A percentile compares a stretch with the other conserved stretches of the same genome.
Conservation (phyloP, 2,797 vertebrate species). For the Decapterus maruadsi region DNA sequence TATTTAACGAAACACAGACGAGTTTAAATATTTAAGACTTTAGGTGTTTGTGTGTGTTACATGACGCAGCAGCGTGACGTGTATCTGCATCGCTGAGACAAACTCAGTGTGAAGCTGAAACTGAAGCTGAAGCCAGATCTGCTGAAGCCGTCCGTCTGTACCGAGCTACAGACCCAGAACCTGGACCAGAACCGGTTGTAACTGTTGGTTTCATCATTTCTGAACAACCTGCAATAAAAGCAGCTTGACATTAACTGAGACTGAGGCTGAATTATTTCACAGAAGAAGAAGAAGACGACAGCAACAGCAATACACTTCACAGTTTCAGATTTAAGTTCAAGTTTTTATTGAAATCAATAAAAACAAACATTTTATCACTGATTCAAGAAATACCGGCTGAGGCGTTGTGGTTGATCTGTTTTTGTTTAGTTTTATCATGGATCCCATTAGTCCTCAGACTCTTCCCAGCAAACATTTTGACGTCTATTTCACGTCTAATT, state of each 20-base stretch:
- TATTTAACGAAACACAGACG: conserved; percentile 61
- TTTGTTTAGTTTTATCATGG: too few relatives aligned
- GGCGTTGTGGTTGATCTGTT: too few relatives aligned
- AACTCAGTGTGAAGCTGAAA: conserved; percentile 42
- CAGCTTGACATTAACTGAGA: conserved; percentile 40
- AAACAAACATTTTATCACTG: too few relatives aligned
- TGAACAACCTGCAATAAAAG: conserved; percentile 72
- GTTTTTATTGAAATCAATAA: too few relatives aligned
- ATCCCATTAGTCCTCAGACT: too few relatives aligned
- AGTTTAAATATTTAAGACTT: conserved; percentile 62
- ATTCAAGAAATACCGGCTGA: too few relatives aligned
- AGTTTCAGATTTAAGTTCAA: too few relatives aligned
- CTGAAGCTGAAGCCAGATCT: conserved; percentile 48
- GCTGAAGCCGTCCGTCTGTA: conserved; percentile 42
- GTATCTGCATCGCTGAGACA: conserved; percentile 29
- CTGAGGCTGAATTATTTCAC: conserved; percentile 4
- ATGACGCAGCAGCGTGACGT: conserved; percentile 34
- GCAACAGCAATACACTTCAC: too few relatives aligned
- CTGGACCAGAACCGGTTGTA: conserved; percentile 35
- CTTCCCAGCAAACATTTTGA: too few relatives aligned
- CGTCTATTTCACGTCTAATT: too few relatives aligned
- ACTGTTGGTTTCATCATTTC: conserved; percentile 65
- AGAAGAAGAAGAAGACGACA: neutral
- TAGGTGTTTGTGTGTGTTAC: conserved; percentile 62
- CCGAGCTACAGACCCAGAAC: neutral